These are phyloP conservation scores for Epinotia brunnichana DNA, from an alignment of 2,888 invertebrate genomes.

Conservation along the genomic window DNA sequence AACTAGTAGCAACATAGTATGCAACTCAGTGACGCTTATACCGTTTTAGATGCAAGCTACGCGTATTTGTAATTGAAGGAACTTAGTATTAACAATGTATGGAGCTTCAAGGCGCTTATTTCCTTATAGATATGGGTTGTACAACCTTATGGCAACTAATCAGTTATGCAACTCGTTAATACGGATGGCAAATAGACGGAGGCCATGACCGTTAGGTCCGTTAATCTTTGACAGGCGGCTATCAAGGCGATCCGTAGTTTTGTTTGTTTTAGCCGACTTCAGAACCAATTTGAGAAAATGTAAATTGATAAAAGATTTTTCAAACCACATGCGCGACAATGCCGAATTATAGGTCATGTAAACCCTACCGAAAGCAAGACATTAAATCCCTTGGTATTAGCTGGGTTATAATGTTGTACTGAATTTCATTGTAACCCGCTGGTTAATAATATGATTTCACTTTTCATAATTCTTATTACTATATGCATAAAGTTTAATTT, in stretches of 20 bases:
- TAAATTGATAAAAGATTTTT: no score
- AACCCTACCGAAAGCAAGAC: no score
- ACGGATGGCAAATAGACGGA: slow-evolving; percentile 21
- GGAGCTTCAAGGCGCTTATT: background rate
- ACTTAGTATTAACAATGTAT: background rate
- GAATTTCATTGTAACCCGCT: no score
- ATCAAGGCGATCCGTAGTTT: slow-evolving; percentile 22
- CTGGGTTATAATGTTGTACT: no score
- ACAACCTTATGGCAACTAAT: slow-evolving; percentile 23
- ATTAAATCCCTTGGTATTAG: no score
- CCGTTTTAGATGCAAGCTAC: background rate
- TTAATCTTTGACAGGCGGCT: slow-evolving; percentile 30
- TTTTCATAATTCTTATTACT: no score
- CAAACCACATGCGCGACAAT: no score
- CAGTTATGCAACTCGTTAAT: slow-evolving; percentile 35
- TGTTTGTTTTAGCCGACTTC: background rate
- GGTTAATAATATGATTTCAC: no score
- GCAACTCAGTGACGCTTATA: background rate
- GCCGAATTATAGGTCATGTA: no score
- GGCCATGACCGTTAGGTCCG: slow-evolving; percentile 32
- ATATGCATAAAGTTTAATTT: no score
- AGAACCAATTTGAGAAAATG: no score
- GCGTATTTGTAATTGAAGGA: background rate
- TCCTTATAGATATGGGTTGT: background rate
- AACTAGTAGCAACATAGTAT: slow-evolving; percentile 1